Conservation (phyloP, 2,888 invertebrate genomes). For the Ganaspis brasiliensis region DNA sequence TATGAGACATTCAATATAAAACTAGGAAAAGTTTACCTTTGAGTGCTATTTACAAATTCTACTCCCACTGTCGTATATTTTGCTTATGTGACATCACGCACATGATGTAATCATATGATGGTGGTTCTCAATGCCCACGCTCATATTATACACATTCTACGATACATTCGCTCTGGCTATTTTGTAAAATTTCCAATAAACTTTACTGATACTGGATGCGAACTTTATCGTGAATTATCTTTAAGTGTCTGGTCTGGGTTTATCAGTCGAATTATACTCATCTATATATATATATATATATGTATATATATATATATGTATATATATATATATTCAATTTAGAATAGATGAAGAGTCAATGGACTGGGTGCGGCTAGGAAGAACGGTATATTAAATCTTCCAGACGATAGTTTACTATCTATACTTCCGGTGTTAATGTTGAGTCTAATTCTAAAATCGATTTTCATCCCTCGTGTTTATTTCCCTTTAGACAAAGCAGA, state of each 20-base stretch:
- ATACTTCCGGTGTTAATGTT: slow-evolving; percentile 17
- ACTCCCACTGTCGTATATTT: slow-evolving; percentile 65
- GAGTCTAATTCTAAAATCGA: slow-evolving; percentile 18
- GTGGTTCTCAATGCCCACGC: slow-evolving; percentile 34
- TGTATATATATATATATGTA: no score
- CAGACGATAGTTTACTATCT: not conserved
- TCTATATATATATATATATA: no score
- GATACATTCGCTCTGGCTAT: not conserved
- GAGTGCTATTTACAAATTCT: slow-evolving; percentile 36
- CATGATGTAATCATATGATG: slow-evolving; percentile 71
- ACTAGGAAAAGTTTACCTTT: slow-evolving; percentile 4
- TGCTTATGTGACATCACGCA: slow-evolving; percentile 74
- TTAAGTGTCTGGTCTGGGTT: not conserved
- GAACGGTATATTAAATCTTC: slow-evolving; percentile 25
- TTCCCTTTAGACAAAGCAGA: not conserved
- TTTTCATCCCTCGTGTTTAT: slow-evolving; percentile 28
- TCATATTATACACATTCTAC: not conserved
- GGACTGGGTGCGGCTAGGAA: slow-evolving; percentile 30
- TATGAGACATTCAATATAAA: not conserved
- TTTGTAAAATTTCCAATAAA: not conserved
- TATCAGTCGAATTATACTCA: not conserved
- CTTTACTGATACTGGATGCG: slow-evolving; percentile 1
- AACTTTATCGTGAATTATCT: slow-evolving; percentile 15
- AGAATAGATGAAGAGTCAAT: slow-evolving; percentile 18
- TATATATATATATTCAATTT: no score